Conservation (phyloP, 2,797 vertebrate species). For the Anolis apletophallus region DNA sequence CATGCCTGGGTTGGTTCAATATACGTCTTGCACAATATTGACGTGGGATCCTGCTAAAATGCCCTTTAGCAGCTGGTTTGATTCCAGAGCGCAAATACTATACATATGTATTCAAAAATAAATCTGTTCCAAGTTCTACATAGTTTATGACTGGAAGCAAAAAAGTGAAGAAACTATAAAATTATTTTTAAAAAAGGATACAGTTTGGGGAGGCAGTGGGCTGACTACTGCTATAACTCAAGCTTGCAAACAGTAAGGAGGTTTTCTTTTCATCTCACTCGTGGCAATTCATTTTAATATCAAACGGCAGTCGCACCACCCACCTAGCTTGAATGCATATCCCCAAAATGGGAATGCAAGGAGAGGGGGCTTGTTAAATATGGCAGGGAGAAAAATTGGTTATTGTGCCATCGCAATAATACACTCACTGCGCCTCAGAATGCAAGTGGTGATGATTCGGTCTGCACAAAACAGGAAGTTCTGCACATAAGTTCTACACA, state of each 20-base stretch:
- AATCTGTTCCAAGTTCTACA: not conserved
- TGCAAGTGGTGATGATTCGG: too few relatives aligned
- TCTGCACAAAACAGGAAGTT: too few relatives aligned
- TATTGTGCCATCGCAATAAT: too few relatives aligned
- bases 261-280: slow-evolving; percentile 5
- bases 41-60: not conserved
- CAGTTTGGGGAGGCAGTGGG: not conserved
- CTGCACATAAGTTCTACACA: too few relatives aligned
- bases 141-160: slow-evolving; percentile 8
- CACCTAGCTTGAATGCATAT: not conserved
- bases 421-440: too few relatives aligned
- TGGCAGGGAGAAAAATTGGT: not conserved
- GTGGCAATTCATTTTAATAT: not conserved
- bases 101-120: not conserved
- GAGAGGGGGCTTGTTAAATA: not conserved
- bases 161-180: not conserved
- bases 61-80: slow-evolving; percentile 18
- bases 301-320: not conserved
- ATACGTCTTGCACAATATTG: slow-evolving; percentile 11
- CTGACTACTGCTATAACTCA: not conserved
- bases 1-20: not conserved
- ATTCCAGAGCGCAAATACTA: not conserved
- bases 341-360: not conserved
- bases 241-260: not conserved
- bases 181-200: slow-evolving; percentile 23